phyloP scores from a whole-genome alignment of 2,113 vertebrate species.

The Anolis carolinensis region DNA sequence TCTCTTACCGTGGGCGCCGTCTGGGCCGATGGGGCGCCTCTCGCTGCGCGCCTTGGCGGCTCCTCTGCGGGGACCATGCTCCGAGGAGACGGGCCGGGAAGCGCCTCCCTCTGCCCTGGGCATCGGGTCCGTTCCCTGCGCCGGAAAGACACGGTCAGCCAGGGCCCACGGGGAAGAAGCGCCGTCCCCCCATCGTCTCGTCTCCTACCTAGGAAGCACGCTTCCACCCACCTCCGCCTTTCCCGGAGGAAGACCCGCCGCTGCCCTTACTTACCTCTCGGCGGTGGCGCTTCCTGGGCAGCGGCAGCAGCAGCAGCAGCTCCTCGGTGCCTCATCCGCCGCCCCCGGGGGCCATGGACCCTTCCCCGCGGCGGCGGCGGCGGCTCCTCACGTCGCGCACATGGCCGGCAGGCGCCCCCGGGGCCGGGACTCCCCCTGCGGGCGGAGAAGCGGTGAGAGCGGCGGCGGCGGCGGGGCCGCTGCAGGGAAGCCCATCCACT shows the following conservation, averaged over 20 bases:
- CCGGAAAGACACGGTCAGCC: neutral
- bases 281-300: neutral
- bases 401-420: constrained; percentile 35
- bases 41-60: neutral
- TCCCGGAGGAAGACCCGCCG: no score
- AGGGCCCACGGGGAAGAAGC: neutral
- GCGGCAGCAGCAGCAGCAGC: neutral
- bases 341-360: constrained; percentile 27
- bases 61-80: constrained; percentile 21
- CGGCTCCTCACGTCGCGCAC: no score
- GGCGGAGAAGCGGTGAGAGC: constrained; percentile 27
- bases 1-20: constrained; percentile 28
- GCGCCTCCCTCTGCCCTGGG: constrained; percentile 25
- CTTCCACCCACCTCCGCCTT: no score
- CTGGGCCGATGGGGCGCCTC: constrained; percentile 1
- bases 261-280: constrained; percentile 24
- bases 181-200: no score
- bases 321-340: neutral
- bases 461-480: neutral
- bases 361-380: no score
- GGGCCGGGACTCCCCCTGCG: constrained; percentile 41
- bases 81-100: constrained; percentile 21
- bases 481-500: neutral
- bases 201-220: no score
- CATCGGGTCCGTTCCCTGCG: constrained; percentile 23